Conservation (phyloP, 2,113 vertebrate species). For the Mormyrus iriodes region DNA sequence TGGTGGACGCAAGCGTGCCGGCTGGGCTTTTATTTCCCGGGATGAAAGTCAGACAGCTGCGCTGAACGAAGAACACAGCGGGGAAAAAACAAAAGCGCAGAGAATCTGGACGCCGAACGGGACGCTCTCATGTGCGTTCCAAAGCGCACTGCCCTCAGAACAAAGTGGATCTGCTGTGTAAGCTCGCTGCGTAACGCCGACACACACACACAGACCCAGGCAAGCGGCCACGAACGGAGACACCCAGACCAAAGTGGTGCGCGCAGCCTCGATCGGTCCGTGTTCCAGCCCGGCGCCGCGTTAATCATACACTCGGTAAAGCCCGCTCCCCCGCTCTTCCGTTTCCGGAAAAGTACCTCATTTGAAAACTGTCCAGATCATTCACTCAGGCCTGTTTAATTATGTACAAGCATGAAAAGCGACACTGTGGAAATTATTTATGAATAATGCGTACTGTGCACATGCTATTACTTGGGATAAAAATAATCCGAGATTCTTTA, state of each 20-base stretch:
- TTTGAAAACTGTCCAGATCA: neutral
- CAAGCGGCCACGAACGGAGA: neutral
- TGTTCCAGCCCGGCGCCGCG: neutral
- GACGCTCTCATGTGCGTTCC: conserved; percentile 20
- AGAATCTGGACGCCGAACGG: conserved; percentile 18
- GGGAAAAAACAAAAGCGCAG: neutral
- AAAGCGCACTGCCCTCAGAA: conserved; percentile 20
- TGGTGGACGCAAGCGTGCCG: neutral
- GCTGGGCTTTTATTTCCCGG: conserved; percentile 5
- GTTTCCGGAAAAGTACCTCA: neutral
- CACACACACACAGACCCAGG: neutral
- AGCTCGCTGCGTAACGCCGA: neutral
- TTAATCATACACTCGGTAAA: neutral
- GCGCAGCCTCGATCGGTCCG: neutral
- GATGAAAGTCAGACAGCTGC: conserved; percentile 21
- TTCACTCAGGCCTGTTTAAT: neutral
- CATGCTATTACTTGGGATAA: neutral
- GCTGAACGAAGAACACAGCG: conserved; percentile 20
- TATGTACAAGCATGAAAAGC: neutral
- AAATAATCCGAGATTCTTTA: neutral
- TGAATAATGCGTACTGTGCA: neutral
- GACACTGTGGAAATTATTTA: neutral
- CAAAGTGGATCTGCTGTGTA: conserved; percentile 15
- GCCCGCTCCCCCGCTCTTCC: neutral
- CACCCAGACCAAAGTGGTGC: neutral